phyloP scores from a whole-genome alignment of 2,113 vertebrate species.

The Catharus minimus region DNA sequence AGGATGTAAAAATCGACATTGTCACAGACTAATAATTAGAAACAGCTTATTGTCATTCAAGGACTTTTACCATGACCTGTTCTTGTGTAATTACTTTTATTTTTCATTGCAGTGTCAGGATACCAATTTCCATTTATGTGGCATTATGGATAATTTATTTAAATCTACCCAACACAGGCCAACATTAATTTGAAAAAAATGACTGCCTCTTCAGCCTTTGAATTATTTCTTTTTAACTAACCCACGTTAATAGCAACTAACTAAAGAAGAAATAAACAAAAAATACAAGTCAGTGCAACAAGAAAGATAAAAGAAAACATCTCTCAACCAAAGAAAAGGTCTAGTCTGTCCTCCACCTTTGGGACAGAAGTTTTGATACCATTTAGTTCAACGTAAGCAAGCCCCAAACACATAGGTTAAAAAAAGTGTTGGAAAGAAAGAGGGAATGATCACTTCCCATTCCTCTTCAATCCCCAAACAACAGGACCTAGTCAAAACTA shows the following conservation, averaged over 20 bases:
- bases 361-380: not conserved
- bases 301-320: not conserved
- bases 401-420: rapidly evolving
- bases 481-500: not conserved
- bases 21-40: not conserved
- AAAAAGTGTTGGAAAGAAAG: not conserved
- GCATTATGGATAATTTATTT: not conserved
- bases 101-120: not conserved
- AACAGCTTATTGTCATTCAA: not conserved
- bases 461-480: not conserved
- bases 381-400: not conserved
- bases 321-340: not conserved
- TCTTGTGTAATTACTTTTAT: not conserved
- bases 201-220: not conserved
- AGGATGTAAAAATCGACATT: not conserved
- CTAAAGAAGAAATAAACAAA: not conserved
- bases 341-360: not conserved
- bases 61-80: not conserved
- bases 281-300: not conserved
- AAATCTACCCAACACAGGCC: not conserved
- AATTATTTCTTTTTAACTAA: not conserved
- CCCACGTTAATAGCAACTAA: not conserved
- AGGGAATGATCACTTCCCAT: not conserved
- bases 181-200: not conserved
- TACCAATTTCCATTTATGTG: not conserved